Conservation (phyloP, 2,113 vertebrate species). For the Aplodontia rufa region DNA sequence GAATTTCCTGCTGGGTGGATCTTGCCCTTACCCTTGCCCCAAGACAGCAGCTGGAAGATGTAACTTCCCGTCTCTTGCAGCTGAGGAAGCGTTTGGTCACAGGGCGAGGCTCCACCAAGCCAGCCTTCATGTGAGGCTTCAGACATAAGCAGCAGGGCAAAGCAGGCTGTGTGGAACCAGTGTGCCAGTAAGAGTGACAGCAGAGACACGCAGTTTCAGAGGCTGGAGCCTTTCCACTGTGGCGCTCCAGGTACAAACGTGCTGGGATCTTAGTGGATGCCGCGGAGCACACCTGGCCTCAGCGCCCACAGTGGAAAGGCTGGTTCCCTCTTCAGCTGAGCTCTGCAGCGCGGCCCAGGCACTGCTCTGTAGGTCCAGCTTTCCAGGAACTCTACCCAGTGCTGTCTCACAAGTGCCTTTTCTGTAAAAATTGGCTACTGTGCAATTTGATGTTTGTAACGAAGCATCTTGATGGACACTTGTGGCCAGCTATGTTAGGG, state of each 20-base stretch:
- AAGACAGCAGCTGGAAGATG: neutral
- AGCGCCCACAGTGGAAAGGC: neutral
- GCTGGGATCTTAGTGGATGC: neutral
- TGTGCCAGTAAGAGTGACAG: neutral
- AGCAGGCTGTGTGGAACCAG: neutral
- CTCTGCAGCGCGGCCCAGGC: neutral
- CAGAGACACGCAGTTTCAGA: neutral
- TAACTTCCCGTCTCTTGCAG: neutral
- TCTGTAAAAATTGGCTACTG: neutral
- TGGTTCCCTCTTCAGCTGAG: neutral
- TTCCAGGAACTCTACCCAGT: neutral
- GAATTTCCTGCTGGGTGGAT: neutral
- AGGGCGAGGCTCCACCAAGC: neutral
- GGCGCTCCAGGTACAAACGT: neutral
- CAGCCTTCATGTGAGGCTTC: neutral
- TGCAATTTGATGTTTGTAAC: neutral
- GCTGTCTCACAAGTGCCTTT: neutral
- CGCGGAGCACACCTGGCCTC: no score
- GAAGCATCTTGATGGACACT: neutral
- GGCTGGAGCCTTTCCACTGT: neutral
- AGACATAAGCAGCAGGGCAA: neutral
- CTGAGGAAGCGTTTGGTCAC: neutral
- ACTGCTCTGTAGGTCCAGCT: neutral
- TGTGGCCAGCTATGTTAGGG: neutral
- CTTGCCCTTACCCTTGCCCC: neutral